Evolutionary conservation across 2,888 invertebrate species (phyloP), one percentile per base, ranked within the genome.

Genomic region (Caenorhabditis plicata): DNA sequence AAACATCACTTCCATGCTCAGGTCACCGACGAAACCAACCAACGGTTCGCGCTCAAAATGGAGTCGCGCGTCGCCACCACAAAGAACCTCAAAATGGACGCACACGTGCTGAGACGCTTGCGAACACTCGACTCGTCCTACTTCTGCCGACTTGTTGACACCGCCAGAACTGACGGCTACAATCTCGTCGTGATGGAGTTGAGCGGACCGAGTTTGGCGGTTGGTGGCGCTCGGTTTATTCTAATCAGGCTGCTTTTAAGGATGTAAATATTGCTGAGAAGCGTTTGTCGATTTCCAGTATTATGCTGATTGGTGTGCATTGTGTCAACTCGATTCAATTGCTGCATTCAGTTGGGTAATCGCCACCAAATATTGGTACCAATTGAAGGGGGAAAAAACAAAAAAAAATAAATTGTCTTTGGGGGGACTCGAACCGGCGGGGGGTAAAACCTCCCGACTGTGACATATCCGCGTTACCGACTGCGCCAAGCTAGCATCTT

Each of bases 181-280:
- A 66, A 71, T 49, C 68, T 65, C 35, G 45, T 73, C 39, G 69
- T 73, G 2, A 75, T 75, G 75, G 66, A 64, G 3, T 57, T 73
- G 27, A 64, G 68, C 29, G 74, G 74, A 3, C 39, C 39, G 32
- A 51, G 53, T 42, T 44, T 69, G 41, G 45, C 41, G 22, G 63
- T 63, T 11, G 47, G 42, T n/a, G n/a, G n/a, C n/a, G n/a, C n/a
- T n/a, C n/a, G n/a, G n/a, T n/a, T n/a, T n/a, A n/a, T n/a, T n/a
- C n/a, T n/a, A n/a, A n/a, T n/a, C n/a, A 9, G 29, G 29, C 8
- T 27, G 13, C 13, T 9, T 27, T 27, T 7, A 27, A 27, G 20
- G 19, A 19, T 36, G 4, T 15, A 5, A 9, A 20, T 20, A 13
- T 48, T 40, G 15, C 39, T 39, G 51, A 54, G 19, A 17, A 54